These are phyloP conservation scores for Tenualosa ilisha DNA, from an alignment of 2,797 vertebrate genomes.

Conservation along the genomic window DNA sequence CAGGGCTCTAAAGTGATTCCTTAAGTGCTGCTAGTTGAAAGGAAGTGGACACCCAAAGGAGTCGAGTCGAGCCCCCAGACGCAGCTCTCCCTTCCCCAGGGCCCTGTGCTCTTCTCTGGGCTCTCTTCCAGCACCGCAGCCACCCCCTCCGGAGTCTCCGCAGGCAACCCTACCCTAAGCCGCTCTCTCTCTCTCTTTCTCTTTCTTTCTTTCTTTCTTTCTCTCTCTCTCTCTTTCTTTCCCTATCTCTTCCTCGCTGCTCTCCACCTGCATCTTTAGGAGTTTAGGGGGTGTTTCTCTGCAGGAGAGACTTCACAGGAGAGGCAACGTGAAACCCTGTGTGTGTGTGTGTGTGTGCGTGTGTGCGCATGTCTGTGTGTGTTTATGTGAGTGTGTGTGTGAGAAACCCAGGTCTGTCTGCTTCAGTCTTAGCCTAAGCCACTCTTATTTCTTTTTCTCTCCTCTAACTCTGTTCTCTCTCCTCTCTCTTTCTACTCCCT, in stretches of 20 bases:
- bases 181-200: not conserved
- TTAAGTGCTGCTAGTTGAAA: constrained; percentile 5
- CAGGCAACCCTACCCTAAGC: not conserved
- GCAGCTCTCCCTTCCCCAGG: not conserved
- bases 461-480: too few species aligned
- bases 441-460: too few species aligned
- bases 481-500: too few species aligned
- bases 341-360: not conserved
- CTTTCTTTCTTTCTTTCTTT: not conserved
- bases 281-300: too few species aligned
- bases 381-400: not conserved
- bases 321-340: too few species aligned
- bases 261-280: too few species aligned
- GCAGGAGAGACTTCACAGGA: too few species aligned
- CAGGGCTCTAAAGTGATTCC: not conserved
- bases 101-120: not conserved
- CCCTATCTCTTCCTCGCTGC: too few species aligned
- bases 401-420: too few species aligned
- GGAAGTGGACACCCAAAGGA: not conserved
- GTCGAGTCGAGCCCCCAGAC: not conserved
- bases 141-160: not conserved
- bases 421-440: too few species aligned
- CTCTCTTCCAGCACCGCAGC: not conserved
- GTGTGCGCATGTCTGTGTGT: not conserved
- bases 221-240: not conserved